Evolutionary conservation across 2,888 invertebrate genomes (phyloP).

Genomic region (Yponomeuta cagnagella): DNA sequence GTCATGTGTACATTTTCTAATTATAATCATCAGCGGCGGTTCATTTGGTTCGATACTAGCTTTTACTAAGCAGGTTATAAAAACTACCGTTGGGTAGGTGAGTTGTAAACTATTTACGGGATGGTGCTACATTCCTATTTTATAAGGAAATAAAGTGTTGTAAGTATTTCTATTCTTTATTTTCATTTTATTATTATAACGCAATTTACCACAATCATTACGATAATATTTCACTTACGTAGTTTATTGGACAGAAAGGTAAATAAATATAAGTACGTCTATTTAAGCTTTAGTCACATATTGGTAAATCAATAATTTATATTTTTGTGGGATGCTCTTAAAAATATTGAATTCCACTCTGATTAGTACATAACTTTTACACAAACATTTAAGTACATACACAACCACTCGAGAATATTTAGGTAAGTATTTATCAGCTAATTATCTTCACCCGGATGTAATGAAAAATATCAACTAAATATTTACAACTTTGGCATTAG

Average conservation of each 20-base stretch:
- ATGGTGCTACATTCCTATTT: too few relatives aligned
- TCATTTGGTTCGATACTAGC: too few relatives aligned
- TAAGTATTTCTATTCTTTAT: too few relatives aligned
- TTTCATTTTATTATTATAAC: not conserved
- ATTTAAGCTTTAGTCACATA: not conserved
- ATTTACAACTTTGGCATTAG: slow-evolving; percentile 72
- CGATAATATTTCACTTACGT: not conserved
- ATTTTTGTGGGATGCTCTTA: not conserved
- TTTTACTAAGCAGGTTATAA: not conserved
- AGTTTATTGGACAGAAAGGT: not conserved
- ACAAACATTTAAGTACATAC: slow-evolving; percentile 22
- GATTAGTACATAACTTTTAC: not conserved
- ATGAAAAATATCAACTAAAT: not conserved
- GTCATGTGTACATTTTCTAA: not conserved
- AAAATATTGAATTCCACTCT: not conserved
- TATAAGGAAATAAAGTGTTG: too few relatives aligned
- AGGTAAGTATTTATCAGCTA: not conserved
- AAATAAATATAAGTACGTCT: not conserved
- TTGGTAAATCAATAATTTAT: not conserved
- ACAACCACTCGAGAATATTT: slow-evolving; percentile 42
- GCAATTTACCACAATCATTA: not conserved
- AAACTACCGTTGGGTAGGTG: not conserved
- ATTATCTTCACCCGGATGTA: slow-evolving; percentile 5
- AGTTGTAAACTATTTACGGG: not conserved
- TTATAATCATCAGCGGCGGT: not conserved